Evolutionary conservation across 2,888 invertebrate genomes (phyloP), one percentile per base, ranked within the genome.

Genomic region (Parapristionchus giblindavisi): DNA sequence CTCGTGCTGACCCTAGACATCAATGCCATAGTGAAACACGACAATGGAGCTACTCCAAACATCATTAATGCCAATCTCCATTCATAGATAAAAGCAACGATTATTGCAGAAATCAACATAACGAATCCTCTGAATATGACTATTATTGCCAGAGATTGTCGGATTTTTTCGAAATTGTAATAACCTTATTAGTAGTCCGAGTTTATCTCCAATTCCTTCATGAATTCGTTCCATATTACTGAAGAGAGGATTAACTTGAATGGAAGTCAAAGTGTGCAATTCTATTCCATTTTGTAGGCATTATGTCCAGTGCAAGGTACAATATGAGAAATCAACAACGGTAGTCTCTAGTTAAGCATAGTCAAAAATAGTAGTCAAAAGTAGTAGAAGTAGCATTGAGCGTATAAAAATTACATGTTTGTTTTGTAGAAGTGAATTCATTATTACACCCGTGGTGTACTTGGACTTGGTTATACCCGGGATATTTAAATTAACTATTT

Each of bases 201-300:
- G 79, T 68, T 85, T 85, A 66, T 84, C 85, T 60, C 85, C 85
- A 75, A 85, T 80, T 24, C 85, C 85, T 65, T 85, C 85, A 66
- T 80, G 80, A 74, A 81, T 81, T 29, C 81, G 76, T 60, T 81
- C 81, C 75, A 81, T 78, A 75, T 81, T 79, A 60, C 81, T 81
- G 68, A 40, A 78, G 76, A 24, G 2, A 17, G 1, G 5, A 3
- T 1, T 4, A 36, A 29, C 32, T 43, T 32, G 8, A 24, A 43
- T 43, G 27, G n/a, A n/a, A 21, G 1, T 66, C 3, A 14, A 34
- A 24, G 11, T 8, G 21, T n/a, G 40, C 17, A 38, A 40, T 40
- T 52, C 8, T 3, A 51, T 61, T n/a, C 5, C 2, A 48, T 34
- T 54, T 75, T n/a, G n/a, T n/a, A n/a, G n/a, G n/a, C n/a, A 21